phyloP scores from a whole-genome alignment of 92 coral and sea anemone genomes.

The Porites rus region DNA sequence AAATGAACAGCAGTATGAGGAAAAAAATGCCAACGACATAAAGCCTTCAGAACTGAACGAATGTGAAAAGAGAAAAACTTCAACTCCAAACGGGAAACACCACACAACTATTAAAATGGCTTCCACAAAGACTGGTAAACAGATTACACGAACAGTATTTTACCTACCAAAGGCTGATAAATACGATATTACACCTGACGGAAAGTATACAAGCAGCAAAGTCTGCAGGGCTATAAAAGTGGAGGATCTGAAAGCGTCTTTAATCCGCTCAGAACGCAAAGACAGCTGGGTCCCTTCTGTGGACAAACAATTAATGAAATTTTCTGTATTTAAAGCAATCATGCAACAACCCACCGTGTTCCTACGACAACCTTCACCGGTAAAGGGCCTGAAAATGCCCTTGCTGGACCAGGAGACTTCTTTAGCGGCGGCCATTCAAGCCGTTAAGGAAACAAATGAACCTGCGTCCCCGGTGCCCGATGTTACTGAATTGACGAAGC shows the following conservation, averaged over 20 bases:
- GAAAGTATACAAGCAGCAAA: background rate
- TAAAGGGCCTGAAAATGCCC: constrained; percentile 40
- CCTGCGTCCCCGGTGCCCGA: background rate
- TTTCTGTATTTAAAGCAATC: constrained; percentile 15
- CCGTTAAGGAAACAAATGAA: constrained; percentile 15
- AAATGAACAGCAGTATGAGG: background rate
- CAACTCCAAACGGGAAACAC: background rate
- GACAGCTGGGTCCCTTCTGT: constrained; percentile 24
- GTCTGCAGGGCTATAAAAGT: constrained; percentile 15
- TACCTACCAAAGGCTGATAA: constrained; percentile 49
- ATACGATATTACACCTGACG: constrained; percentile 36
- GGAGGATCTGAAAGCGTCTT: constrained; percentile 5
- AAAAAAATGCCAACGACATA: too few species aligned
- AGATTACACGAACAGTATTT: constrained; percentile 15
- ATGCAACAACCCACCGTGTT: constrained; percentile 24
- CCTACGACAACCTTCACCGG: constrained; percentile 55
- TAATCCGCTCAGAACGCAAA: background rate
- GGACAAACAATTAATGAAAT: background rate
- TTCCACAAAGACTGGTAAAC: background rate
- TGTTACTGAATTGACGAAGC: background rate
- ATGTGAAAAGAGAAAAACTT: background rate
- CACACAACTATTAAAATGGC: background rate
- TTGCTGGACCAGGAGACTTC: constrained; percentile 15
- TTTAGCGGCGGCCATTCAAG: constrained; percentile 11
- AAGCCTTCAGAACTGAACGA: background rate